These are phyloP conservation scores for Solen grandis DNA, from an alignment of 1,140 invertebrate species.

Conservation along the genomic window DNA sequence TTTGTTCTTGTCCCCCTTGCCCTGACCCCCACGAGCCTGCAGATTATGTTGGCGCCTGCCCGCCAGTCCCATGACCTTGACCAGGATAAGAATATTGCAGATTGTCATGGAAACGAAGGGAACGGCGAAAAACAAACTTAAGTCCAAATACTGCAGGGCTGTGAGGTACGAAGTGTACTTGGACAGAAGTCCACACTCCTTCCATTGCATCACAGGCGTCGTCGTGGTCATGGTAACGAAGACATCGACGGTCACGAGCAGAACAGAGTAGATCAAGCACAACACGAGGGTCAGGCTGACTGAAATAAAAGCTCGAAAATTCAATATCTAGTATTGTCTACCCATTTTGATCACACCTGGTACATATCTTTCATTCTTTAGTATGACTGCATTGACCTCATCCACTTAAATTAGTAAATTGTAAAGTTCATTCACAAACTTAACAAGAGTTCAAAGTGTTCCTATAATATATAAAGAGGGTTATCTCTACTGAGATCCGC, in stretches of 20 bases:
- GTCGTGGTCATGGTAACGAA: neutral
- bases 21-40: conserved; percentile 15
- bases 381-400: neutral
- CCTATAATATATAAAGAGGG: neutral
- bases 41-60: conserved; percentile 8
- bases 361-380: neutral
- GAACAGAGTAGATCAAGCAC: neutral
- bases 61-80: conserved; percentile 37
- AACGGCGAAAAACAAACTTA: conserved; percentile 36
- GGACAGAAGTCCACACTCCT: conserved; percentile 1
- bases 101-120: conserved; percentile 26
- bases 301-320: conserved; percentile 28
- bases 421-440: too few relatives aligned
- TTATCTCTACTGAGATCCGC: neutral
- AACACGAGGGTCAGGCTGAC: neutral
- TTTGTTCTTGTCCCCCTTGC: conserved; percentile 1
- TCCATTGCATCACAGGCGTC: neutral
- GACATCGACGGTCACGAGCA: conserved; percentile 3
- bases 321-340: too few relatives aligned
- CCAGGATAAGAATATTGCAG: conserved; percentile 29
- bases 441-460: neutral
- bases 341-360: neutral
- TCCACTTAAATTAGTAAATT: neutral
- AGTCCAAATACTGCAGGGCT: conserved; percentile 17
- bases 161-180: neutral